A percentile compares a stretch with the other conserved stretches of the same genome.
These are phyloP conservation scores for Pristionchus mayeri DNA, from an alignment of 2,888 invertebrate species.

Conservation along the genomic window DNA sequence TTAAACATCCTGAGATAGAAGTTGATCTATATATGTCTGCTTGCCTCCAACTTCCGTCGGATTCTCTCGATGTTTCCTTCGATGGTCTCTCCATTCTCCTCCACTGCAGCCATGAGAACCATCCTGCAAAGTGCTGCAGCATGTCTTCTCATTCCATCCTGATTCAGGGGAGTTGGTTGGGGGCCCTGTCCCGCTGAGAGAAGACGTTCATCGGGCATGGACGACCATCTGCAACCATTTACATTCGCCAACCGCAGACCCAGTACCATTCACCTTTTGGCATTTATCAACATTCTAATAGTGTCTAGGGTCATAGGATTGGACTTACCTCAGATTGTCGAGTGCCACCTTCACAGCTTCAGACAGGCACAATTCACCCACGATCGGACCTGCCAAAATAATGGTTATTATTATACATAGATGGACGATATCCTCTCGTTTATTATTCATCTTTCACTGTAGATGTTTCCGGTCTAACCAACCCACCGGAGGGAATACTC, in stretches of 20 bases:
- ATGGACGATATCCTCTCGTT: not conserved
- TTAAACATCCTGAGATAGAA: too few species aligned
- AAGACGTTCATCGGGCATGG: not conserved
- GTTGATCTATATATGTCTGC: too few species aligned
- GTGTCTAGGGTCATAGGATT: too few species aligned
- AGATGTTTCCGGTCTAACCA: too few species aligned
- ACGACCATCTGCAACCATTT: constrained; percentile 15
- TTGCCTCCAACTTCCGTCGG: constrained; percentile 49
- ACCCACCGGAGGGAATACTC: too few species aligned
- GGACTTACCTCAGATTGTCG: constrained; percentile 46
- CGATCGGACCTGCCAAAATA: constrained; percentile 14
- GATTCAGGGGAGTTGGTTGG: not conserved
- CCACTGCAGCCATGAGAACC: not conserved
- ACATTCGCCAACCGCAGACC: too few species aligned
- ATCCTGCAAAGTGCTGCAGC: not conserved
- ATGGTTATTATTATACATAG: not conserved
- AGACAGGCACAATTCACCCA: constrained; percentile 15
- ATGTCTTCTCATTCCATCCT: constrained; percentile 2
- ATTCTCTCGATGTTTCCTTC: constrained; percentile 40
- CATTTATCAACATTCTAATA: too few species aligned
- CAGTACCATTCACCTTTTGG: too few species aligned
- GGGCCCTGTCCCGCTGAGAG: not conserved
- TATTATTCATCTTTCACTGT: too few species aligned
- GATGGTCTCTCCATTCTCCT: not conserved
- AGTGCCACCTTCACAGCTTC: constrained; percentile 46